phyloP scores from a whole-genome alignment of 2,113 vertebrate genomes.

The Ageneiosus marmoratus region DNA sequence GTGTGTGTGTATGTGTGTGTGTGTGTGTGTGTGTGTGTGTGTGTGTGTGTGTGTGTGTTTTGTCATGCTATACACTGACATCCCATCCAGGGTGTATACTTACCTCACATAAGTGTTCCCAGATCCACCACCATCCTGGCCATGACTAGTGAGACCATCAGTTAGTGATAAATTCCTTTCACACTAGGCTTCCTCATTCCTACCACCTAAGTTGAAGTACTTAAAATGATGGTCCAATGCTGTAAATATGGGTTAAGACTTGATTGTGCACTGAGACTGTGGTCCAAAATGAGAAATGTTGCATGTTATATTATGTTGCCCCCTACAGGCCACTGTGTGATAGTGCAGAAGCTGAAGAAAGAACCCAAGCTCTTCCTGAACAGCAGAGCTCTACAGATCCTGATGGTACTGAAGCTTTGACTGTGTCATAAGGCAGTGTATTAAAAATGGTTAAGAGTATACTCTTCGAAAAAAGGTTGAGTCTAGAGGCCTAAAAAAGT shows the following conservation, averaged over 20 bases:
- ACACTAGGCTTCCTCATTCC: background rate
- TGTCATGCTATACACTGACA: background rate
- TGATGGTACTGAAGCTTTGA: conserved; percentile 30
- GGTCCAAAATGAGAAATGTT: background rate
- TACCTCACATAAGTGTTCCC: background rate
- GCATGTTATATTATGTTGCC: conserved; percentile 12
- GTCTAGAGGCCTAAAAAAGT: background rate
- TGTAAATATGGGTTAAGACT: background rate
- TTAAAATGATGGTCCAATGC: background rate
- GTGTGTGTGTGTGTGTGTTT: too few species aligned
- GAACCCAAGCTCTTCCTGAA: background rate
- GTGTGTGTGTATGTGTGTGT: too few species aligned
- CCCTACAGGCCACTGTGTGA: conserved; percentile 34
- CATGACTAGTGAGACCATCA: too few species aligned
- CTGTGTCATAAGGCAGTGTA: background rate
- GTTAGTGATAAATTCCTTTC: background rate
- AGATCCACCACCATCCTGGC: background rate
- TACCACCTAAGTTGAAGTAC: background rate
- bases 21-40: too few species aligned
- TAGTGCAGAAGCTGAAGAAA: conserved; percentile 32
- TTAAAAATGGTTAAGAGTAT: background rate
- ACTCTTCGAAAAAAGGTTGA: background rate
- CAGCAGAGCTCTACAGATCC: background rate
- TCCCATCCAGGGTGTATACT: background rate
- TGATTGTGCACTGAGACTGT: background rate